phyloP scores from a whole-genome alignment of 2,888 invertebrate genomes.

The Aphidius colemani region DNA sequence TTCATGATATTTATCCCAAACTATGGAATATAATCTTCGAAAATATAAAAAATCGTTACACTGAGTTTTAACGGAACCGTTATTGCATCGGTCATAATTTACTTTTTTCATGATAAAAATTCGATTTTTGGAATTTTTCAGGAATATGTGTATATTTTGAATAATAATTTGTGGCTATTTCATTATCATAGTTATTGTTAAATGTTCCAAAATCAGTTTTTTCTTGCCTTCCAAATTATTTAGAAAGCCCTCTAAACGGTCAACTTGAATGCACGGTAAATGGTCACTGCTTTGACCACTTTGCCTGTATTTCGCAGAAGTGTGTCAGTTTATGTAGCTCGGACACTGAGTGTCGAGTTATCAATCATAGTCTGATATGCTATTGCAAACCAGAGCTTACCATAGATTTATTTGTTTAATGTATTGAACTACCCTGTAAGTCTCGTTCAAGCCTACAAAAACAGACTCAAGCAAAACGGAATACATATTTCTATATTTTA shows the following conservation, averaged over 20 bases:
- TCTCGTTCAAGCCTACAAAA: not conserved
- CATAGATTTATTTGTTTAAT: constrained; percentile 70
- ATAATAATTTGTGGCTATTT: too few relatives aligned
- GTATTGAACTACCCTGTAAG: constrained; percentile 62
- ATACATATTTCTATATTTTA: constrained; percentile 16
- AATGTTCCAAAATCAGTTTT: too few relatives aligned
- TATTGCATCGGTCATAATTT: too few relatives aligned
- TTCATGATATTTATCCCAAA: too few relatives aligned
- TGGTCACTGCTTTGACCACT: constrained; percentile 67
- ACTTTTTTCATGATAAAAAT: too few relatives aligned
- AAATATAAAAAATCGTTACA: too few relatives aligned
- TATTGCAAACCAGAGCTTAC: constrained; percentile 66
- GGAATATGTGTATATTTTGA: too few relatives aligned
- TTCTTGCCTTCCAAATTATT: constrained; percentile 62
- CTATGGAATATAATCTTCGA: too few relatives aligned
- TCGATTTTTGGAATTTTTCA: too few relatives aligned
- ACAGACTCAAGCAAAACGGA: too few relatives aligned
- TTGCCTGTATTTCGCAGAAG: constrained; percentile 71
- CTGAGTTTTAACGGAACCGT: too few relatives aligned
- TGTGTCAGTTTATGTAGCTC: constrained; percentile 74
- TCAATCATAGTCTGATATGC: constrained; percentile 73
- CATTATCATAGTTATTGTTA: too few relatives aligned
- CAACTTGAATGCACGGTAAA: constrained; percentile 75
- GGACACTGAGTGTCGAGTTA: constrained; percentile 72
- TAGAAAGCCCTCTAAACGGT: constrained; percentile 70